These are phyloP conservation scores for Neosilurus hyrtlii DNA, from an alignment of 2,797 vertebrate species.

Conservation along the genomic window DNA sequence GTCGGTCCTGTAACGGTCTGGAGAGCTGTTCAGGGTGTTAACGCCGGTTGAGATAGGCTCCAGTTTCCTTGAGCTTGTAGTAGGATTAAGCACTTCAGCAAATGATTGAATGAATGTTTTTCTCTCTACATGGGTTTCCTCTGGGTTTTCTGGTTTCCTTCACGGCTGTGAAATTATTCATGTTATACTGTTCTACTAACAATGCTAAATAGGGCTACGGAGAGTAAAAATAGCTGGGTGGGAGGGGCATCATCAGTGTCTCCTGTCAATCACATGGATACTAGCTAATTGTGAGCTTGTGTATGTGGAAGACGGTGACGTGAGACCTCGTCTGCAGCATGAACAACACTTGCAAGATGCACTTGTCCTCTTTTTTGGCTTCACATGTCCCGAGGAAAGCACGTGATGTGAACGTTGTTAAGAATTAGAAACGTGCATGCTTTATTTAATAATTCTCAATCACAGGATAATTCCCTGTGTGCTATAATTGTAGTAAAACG, in stretches of 20 bases:
- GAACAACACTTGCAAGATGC: background rate
- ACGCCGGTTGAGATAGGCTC: too few species aligned
- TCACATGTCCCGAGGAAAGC: background rate
- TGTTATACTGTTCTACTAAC: background rate
- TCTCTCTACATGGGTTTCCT: background rate
- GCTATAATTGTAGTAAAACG: background rate
- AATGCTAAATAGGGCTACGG: background rate
- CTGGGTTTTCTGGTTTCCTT: background rate
- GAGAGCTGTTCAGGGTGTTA: too few species aligned
- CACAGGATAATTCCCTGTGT: too few species aligned
- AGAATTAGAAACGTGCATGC: background rate
- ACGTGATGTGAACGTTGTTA: background rate
- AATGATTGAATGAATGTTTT: background rate
- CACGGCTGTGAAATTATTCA: too few species aligned
- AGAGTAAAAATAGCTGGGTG: background rate
- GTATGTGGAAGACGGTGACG: background rate
- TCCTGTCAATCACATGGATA: background rate
- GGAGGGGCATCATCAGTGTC: background rate
- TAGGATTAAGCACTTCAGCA: too few species aligned
- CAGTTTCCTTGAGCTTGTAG: too few species aligned
- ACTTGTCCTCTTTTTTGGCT: background rate
- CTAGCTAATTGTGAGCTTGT: background rate
- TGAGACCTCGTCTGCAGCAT: background rate
- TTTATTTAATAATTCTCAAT: background rate
- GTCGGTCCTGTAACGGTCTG: too few species aligned